A percentile compares a stretch with the other conserved stretches of the same genome.
phyloP scores from a whole-genome alignment of 2,888 invertebrate species.

The Cremastinae sp. region DNA sequence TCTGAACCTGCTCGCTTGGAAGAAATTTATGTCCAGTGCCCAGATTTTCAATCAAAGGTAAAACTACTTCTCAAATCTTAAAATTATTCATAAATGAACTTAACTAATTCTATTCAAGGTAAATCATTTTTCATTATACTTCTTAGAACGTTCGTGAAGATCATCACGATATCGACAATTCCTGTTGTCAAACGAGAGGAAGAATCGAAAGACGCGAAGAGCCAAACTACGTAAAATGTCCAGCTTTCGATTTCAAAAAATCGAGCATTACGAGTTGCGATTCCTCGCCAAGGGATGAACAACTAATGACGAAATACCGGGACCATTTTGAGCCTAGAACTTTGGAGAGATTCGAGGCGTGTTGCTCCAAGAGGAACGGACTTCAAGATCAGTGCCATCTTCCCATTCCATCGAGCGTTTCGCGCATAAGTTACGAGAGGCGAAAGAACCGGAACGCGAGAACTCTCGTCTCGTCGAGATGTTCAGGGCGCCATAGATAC shows the following conservation, averaged over 20 bases:
- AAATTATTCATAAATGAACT: too few species aligned
- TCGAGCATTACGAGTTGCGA: slow-evolving; percentile 42
- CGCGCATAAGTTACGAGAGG: slow-evolving; percentile 58
- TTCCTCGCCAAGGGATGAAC: slow-evolving; percentile 45
- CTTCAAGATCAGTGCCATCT: slow-evolving; percentile 68
- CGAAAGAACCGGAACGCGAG: slow-evolving; percentile 56
- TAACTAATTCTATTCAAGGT: too few species aligned
- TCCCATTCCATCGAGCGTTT: slow-evolving; percentile 57
- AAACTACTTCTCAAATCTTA: too few species aligned
- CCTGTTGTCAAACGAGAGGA: slow-evolving; percentile 15
- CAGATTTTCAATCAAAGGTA: slow-evolving; percentile 27
- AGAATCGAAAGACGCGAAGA: slow-evolving; percentile 29
- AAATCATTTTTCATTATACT: too few species aligned
- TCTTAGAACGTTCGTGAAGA: slow-evolving; percentile 10
- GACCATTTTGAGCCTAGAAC: slow-evolving; percentile 58
- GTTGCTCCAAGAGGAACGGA: slow-evolving; percentile 68
- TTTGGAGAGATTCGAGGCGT: slow-evolving; percentile 62
- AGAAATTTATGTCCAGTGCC: slow-evolving; percentile 33
- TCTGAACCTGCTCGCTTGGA: slow-evolving; percentile 22
- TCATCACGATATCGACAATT: slow-evolving; percentile 25
- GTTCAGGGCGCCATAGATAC: slow-evolving; percentile 29
- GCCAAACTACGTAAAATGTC: slow-evolving; percentile 30
- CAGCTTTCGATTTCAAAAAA: slow-evolving; percentile 41
- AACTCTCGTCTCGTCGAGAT: slow-evolving; percentile 51
- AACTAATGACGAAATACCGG: slow-evolving; percentile 59